Conservation (phyloP, 1,140 invertebrate genomes). For the Eupeodes corollae region DNA sequence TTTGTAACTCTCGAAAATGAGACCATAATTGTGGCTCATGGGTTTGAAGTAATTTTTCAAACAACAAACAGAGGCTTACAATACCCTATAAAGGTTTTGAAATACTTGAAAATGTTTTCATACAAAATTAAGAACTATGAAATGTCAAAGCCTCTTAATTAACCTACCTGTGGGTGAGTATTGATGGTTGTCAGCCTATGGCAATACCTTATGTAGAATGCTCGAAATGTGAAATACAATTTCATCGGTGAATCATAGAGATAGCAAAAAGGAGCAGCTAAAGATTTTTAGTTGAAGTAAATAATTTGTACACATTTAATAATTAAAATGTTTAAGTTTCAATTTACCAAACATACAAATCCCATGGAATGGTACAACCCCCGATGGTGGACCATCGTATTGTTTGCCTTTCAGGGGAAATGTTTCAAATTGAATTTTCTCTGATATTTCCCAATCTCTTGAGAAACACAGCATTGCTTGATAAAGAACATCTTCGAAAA, state of each 20-base stretch:
- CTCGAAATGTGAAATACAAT: conserved; percentile 81
- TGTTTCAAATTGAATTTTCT: conserved; percentile 47
- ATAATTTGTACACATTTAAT: not conserved
- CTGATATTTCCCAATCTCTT: conserved; percentile 69
- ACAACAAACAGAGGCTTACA: conserved; percentile 67
- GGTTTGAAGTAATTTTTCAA: conserved; percentile 81
- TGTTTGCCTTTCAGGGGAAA: conserved; percentile 62
- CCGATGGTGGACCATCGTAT: conserved; percentile 69
- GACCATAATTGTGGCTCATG: conserved; percentile 82
- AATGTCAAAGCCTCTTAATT: not conserved
- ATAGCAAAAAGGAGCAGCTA: conserved; percentile 90
- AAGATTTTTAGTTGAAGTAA: not conserved
- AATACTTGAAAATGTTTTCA: too few species aligned
- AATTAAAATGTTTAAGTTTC: not conserved
- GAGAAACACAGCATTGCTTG: conserved; percentile 94
- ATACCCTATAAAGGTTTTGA: too few species aligned
- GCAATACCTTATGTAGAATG: conserved; percentile 87
- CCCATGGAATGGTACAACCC: conserved; percentile 91
- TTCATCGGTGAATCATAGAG: conserved; percentile 77
- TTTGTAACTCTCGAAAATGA: conserved; percentile 75
- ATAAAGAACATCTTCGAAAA: conserved; percentile 92
- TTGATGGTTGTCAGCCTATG: conserved; percentile 83
- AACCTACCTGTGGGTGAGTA: conserved; percentile 62
- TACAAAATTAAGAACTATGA: too few species aligned
- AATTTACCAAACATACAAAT: conserved; percentile 90